Conservation (phyloP, 2,797 vertebrate species). For the Sebastes trivittatus region DNA sequence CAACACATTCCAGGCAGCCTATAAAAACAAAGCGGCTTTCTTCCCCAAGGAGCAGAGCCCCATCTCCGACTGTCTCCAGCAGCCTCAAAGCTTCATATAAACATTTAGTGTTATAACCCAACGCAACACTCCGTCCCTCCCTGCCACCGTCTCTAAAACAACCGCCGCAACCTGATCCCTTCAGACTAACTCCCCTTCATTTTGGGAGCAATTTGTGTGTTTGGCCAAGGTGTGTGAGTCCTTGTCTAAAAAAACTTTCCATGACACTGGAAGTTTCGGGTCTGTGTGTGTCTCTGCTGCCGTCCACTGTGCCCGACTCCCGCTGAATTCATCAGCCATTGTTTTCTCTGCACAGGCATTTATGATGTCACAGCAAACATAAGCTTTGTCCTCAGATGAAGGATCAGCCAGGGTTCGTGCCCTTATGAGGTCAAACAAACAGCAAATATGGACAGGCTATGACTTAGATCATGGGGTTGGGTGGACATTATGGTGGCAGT, state of each 20-base stretch:
- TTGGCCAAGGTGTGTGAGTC: slow-evolving; percentile 73
- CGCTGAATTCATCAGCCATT: slow-evolving; percentile 78
- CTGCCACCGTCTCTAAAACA: slow-evolving; percentile 24
- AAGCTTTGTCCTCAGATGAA: slow-evolving; percentile 83
- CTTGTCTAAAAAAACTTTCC: slow-evolving; percentile 71
- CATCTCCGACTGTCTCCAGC: slow-evolving; percentile 56
- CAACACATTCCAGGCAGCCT: slow-evolving; percentile 82
- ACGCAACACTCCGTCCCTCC: not conserved
- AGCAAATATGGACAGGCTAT: slow-evolving; percentile 74
- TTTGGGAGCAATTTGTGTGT: slow-evolving; percentile 56
- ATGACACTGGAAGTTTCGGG: slow-evolving; percentile 67
- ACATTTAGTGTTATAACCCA: slow-evolving; percentile 52
- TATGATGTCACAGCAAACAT: slow-evolving; percentile 83
- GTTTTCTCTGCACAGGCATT: slow-evolving; percentile 76
- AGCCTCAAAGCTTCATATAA: slow-evolving; percentile 61
- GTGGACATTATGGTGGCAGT: slow-evolving; percentile 57
- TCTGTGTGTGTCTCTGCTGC: slow-evolving; percentile 32
- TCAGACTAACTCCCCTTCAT: slow-evolving; percentile 4
- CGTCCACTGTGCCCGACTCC: slow-evolving; percentile 62
- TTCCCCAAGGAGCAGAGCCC: slow-evolving; percentile 58
- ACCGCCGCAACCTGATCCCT: slow-evolving; percentile 52
- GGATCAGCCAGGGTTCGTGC: slow-evolving; percentile 75
- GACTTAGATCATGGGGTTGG: slow-evolving; percentile 55
- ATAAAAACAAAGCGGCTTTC: slow-evolving; percentile 82
- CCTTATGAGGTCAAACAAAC: slow-evolving; percentile 78